A percentile compares a stretch with the other conserved stretches of the same genome.
Evolutionary conservation across 2,113 vertebrate genomes (phyloP).

Genomic region (Corythaixoides concolor): DNA sequence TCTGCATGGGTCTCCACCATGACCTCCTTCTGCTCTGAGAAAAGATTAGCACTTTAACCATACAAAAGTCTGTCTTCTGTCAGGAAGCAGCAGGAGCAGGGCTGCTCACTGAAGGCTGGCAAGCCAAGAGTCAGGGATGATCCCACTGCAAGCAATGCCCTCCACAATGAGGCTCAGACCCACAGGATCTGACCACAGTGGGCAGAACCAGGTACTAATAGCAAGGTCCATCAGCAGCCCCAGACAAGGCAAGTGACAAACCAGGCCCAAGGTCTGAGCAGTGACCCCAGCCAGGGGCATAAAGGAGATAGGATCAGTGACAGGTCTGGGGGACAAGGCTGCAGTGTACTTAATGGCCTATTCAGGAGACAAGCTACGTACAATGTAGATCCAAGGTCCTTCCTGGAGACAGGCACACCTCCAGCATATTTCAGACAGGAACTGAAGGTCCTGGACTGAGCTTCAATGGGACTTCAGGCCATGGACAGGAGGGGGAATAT

Average conservation of each 20-base stretch:
- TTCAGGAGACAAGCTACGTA: too few species aligned
- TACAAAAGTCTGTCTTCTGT: not conserved
- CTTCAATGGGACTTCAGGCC: not conserved
- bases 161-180: not conserved
- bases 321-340: not conserved
- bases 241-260: not conserved
- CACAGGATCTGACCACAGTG: not conserved
- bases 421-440: not conserved
- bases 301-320: not conserved
- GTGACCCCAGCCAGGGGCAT: not conserved
- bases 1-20: not conserved
- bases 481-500: not conserved
- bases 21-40: not conserved
- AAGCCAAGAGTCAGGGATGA: not conserved
- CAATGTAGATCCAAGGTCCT: not conserved
- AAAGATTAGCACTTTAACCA: not conserved
- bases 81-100: not conserved
- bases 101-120: not conserved
- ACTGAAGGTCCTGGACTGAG: not conserved
- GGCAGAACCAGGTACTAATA: not conserved
- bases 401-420: not conserved
- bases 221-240: not conserved
- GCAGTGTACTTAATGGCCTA: not conserved
- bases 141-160: not conserved
- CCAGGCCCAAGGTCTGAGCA: not conserved